These are phyloP conservation scores for Cabera pusaria DNA, from an alignment of 2,888 invertebrate genomes.

Conservation along the genomic window DNA sequence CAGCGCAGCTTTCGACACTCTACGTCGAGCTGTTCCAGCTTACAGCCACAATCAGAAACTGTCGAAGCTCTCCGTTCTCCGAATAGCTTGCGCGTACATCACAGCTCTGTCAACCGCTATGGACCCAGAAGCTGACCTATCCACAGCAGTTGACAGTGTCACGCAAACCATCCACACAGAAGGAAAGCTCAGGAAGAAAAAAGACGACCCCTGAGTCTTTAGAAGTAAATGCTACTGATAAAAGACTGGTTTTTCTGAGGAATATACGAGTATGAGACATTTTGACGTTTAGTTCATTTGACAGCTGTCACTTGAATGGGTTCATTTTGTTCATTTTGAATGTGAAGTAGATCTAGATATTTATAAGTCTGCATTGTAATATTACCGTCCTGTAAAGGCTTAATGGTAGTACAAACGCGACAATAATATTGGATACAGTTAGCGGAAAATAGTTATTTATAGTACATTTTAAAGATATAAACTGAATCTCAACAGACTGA, in stretches of 20 bases:
- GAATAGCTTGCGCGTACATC: slow-evolving; percentile 97
- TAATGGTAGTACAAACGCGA: slow-evolving; percentile 67
- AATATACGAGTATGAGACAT: no score
- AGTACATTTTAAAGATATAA: slow-evolving; percentile 19
- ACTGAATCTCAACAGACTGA: slow-evolving; percentile 36
- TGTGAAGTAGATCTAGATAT: no score
- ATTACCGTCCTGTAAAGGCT: slow-evolving; percentile 50
- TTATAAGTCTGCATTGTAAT: slow-evolving; percentile 17
- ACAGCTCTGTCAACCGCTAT: slow-evolving; percentile 91
- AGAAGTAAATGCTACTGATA: slow-evolving; percentile 12
- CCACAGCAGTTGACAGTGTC: slow-evolving; percentile 92
- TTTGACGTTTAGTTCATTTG: no score
- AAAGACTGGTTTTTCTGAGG: slow-evolving; percentile 8
- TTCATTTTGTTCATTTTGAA: no score
- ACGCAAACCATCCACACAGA: slow-evolving; percentile 96
- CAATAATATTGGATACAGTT: slow-evolving; percentile 47
- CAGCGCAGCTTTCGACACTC: slow-evolving; percentile 96
- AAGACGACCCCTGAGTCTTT: slow-evolving; percentile 85
- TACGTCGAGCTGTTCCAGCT: slow-evolving; percentile 92
- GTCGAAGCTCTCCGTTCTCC: slow-evolving; percentile 94
- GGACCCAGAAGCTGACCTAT: slow-evolving; percentile 86
- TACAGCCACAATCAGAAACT: slow-evolving; percentile 97
- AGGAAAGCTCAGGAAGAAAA: slow-evolving; percentile 93
- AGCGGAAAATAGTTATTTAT: slow-evolving; percentile 22
- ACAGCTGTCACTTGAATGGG: background rate